phyloP scores from a whole-genome alignment of 2,113 vertebrate genomes.

The Elephas maximus region DNA sequence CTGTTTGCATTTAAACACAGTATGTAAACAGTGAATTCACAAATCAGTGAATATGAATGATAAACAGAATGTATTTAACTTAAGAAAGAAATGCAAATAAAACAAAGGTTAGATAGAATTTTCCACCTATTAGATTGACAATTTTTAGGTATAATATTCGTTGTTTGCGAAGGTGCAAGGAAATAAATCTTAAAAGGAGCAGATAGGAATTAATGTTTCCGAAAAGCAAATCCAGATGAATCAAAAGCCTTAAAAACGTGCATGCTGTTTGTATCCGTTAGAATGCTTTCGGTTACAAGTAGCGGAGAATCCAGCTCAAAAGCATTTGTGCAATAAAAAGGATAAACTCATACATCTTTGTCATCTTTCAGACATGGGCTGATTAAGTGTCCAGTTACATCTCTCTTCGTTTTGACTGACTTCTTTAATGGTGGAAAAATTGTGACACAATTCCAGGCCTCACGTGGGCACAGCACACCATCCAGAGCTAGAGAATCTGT shows the following conservation, averaged over 20 bases:
- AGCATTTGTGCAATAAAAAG: not conserved
- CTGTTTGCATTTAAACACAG: not conserved
- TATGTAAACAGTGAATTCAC: not conserved
- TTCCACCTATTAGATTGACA: not conserved
- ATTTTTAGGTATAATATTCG: slow-evolving; percentile 28
- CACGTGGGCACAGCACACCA: not conserved
- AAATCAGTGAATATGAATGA: not conserved
- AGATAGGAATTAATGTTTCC: not conserved
- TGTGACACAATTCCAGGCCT: not conserved
- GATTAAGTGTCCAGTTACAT: not conserved
- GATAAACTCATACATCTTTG: not conserved
- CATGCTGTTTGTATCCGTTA: not conserved
- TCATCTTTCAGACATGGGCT: not conserved
- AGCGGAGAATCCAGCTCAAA: not conserved
- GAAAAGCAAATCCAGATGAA: slow-evolving; percentile 33
- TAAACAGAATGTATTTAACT: not conserved
- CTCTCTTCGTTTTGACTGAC: not conserved
- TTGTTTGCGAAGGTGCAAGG: not conserved
- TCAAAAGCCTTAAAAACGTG: not conserved
- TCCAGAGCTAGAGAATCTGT: not conserved
- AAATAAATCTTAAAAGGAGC: slow-evolving; percentile 14
- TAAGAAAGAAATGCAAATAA: not conserved
- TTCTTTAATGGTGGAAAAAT: not conserved
- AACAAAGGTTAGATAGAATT: not conserved
- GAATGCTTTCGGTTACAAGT: not conserved